phyloP scores from a whole-genome alignment of 1,140 invertebrate genomes.

The Homarus americanus region DNA sequence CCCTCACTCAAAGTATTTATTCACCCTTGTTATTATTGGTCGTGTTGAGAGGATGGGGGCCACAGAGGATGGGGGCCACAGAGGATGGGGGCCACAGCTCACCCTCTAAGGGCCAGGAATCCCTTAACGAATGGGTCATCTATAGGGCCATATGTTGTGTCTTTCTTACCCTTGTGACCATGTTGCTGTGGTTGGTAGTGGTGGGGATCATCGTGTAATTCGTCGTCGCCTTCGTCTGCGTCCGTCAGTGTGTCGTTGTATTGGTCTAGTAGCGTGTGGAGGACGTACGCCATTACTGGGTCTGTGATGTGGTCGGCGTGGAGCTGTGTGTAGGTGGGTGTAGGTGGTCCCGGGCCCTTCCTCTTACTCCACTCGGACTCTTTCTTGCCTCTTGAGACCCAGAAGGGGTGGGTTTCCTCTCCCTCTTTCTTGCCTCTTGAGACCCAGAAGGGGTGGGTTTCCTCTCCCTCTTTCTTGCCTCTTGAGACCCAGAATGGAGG shows the following conservation, averaged over 20 bases:
- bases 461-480: slow-evolving; percentile 4
- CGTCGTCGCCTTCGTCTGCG: too few relatives aligned
- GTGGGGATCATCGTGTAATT: too few relatives aligned
- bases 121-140: neutral
- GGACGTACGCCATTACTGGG: neutral
- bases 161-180: neutral
- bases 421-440: slow-evolving; percentile 20
- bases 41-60: too few relatives aligned
- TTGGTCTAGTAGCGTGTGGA: neutral
- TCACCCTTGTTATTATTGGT: too few relatives aligned
- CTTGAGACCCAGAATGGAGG: slow-evolving; percentile 17
- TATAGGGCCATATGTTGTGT: too few relatives aligned
- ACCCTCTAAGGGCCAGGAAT: neutral
- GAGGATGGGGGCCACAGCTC: too few relatives aligned
- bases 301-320: neutral
- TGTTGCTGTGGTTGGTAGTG: neutral
- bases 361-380: neutral
- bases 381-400: slow-evolving; percentile 26
- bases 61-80: too few relatives aligned
- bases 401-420: neutral
- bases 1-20: too few relatives aligned
- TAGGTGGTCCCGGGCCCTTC: neutral
- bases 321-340: neutral
- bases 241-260: neutral
- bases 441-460: neutral